Percentiles rank a stretch among this genome's conserved stretches.
Evolutionary conservation across 1,140 invertebrate genomes (phyloP).

Genomic region (Bombus fervidus): DNA sequence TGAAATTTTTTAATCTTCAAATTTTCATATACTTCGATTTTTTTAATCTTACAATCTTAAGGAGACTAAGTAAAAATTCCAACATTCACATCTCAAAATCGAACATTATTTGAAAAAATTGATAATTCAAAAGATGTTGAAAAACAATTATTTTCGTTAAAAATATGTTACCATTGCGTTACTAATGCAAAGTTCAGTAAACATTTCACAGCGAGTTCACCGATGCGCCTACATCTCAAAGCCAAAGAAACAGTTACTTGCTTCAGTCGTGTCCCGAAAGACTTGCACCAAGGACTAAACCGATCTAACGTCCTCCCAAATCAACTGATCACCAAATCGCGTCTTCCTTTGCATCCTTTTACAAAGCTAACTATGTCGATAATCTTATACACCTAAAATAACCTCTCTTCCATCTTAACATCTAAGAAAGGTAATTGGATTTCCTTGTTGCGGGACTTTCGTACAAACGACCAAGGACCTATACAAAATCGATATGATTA

Average conservation of each 20-base stretch:
- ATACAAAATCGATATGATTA: neutral
- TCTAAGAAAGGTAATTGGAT: neutral
- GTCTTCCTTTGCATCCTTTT: constrained; percentile 27
- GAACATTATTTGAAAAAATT: too few relatives aligned
- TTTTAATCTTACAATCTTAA: too few relatives aligned
- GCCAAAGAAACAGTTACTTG: constrained; percentile 20
- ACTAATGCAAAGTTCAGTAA: too few relatives aligned
- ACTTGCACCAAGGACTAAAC: constrained; percentile 8
- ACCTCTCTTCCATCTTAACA: neutral
- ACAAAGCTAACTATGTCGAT: neutral
- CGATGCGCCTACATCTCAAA: neutral
- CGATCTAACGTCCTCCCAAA: neutral
- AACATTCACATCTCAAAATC: too few relatives aligned
- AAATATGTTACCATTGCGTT: neutral
- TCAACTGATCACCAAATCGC: neutral
- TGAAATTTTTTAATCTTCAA: neutral
- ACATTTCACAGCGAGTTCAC: neutral
- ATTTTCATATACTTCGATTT: neutral
- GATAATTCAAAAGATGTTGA: too few relatives aligned
- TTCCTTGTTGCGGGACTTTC: constrained; percentile 7
- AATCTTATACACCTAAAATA: neutral
- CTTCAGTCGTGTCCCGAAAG: neutral
- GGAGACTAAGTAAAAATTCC: too few relatives aligned
- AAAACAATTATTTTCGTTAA: neutral
- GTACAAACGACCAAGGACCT: neutral